Conservation (phyloP, 2,797 vertebrate species). For the Chromobotia macracanthus region DNA sequence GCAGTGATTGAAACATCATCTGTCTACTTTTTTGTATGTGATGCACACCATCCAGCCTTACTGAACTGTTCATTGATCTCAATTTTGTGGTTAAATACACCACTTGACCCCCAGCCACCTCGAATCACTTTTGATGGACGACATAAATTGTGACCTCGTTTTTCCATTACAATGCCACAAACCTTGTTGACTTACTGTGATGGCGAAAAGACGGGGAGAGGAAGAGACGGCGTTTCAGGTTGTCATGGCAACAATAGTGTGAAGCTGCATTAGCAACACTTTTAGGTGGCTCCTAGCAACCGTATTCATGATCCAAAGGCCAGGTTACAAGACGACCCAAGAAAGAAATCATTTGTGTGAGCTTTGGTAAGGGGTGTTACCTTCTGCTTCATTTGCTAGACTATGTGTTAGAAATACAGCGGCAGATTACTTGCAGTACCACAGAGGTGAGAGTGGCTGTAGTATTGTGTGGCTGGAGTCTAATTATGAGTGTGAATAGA, state of each 20-base stretch:
- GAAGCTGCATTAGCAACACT: slow-evolving; percentile 55
- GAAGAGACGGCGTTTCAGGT: slow-evolving; percentile 56
- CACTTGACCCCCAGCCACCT: slow-evolving; percentile 28
- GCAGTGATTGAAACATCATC: slow-evolving; percentile 11
- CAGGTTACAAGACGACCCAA: slow-evolving; percentile 55
- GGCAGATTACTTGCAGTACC: slow-evolving; percentile 26
- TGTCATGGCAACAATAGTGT: slow-evolving; percentile 61
- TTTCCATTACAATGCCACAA: slow-evolving; percentile 40
- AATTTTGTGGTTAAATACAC: slow-evolving; percentile 30
- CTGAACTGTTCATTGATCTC: slow-evolving; percentile 30
- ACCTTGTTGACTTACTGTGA: slow-evolving; percentile 45
- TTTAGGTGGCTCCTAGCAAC: slow-evolving; percentile 64
- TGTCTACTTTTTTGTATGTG: slow-evolving; percentile 3
- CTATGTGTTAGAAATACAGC: slow-evolving; percentile 26
- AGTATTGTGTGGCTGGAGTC: neutral
- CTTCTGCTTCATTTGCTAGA: slow-evolving; percentile 41
- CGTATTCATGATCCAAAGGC: slow-evolving; percentile 56
- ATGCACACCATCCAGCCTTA: slow-evolving; percentile 15
- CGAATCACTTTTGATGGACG: slow-evolving; percentile 3
- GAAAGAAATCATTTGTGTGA: slow-evolving; percentile 35
- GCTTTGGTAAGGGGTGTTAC: slow-evolving; percentile 41
- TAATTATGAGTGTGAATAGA: neutral
- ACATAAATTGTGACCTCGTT: slow-evolving; percentile 25
- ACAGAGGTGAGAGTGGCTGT: neutral
- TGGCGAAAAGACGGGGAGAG: slow-evolving; percentile 38